Conservation (phyloP, 1,140 invertebrate genomes). For the Calephelis virginiensis region DNA sequence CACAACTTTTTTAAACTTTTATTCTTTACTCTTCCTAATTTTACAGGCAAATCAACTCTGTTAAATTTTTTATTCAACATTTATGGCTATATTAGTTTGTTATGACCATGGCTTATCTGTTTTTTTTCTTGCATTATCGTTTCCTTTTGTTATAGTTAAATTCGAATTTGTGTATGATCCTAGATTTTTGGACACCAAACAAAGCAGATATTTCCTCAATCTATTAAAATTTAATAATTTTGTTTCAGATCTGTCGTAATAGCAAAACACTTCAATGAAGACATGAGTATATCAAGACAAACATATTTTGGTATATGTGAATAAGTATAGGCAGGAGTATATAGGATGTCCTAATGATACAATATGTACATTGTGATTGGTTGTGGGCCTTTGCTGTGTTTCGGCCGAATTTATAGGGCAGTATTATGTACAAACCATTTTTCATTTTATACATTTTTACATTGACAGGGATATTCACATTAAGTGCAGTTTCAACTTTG, state of each 20-base stretch:
- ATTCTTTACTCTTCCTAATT: too few species aligned
- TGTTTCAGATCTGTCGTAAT: constrained; percentile 74
- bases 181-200: too few species aligned
- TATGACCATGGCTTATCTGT: too few species aligned
- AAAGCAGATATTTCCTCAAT: background rate
- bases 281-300: constrained; percentile 74
- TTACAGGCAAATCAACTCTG: too few species aligned
- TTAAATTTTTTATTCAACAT: too few species aligned
- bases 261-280: constrained; percentile 37
- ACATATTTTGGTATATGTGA: constrained; percentile 77
- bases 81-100: too few species aligned
- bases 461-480: background rate
- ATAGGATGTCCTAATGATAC: constrained; percentile 58
- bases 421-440: constrained; percentile 40
- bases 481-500: too few species aligned
- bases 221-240: constrained; percentile 24
- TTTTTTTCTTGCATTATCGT: too few species aligned
- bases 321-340: constrained; percentile 62
- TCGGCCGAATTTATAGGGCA: constrained; percentile 28
- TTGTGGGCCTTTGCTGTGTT: constrained; percentile 53
- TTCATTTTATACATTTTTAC: background rate
- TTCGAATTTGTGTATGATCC: too few species aligned
- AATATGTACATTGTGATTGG: constrained; percentile 62
- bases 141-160: too few species aligned
- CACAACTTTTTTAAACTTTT: too few species aligned